These are phyloP conservation scores for Rhysida immarginata DNA, from an alignment of 1,140 invertebrate species.

Conservation along the genomic window DNA sequence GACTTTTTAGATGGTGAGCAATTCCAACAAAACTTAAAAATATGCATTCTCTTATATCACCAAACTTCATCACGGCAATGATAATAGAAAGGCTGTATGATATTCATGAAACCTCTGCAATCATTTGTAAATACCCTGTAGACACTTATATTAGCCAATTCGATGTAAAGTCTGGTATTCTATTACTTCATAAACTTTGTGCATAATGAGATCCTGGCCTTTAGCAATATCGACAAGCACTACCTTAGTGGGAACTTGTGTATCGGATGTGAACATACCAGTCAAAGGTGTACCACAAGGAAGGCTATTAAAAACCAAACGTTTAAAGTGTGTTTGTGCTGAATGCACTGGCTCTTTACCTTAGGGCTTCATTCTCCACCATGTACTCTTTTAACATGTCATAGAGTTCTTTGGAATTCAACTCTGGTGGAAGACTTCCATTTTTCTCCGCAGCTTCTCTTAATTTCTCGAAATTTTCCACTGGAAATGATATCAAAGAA, in stretches of 20 bases:
- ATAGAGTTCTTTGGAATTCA: constrained; percentile 22
- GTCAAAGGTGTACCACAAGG: no score
- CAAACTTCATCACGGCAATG: no score
- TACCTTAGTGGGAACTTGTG: no score
- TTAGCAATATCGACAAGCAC: constrained; percentile 2
- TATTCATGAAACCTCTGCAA: no score
- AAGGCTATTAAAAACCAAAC: no score
- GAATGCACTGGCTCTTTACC: no score
- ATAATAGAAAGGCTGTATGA: constrained; percentile 12
- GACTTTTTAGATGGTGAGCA: no score
- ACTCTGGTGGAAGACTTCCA: constrained; percentile 10
- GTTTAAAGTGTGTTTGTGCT: no score
- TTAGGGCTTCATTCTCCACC: constrained; percentile 66
- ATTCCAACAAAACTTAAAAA: no score
- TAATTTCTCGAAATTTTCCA: constrained; percentile 23
- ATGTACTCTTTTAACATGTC: constrained; percentile 35
- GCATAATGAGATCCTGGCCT: not conserved
- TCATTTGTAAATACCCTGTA: not conserved
- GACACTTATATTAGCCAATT: not conserved
- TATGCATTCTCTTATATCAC: no score
- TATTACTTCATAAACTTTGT: not conserved
- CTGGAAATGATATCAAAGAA: no score
- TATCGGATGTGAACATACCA: no score
- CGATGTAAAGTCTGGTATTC: not conserved
- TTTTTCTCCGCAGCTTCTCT: constrained; percentile 26